A percentile compares a stretch with the other conserved stretches of the same genome.
Evolutionary conservation across 1,140 invertebrate genomes (phyloP).

Genomic region (Parapsyche elsis): DNA sequence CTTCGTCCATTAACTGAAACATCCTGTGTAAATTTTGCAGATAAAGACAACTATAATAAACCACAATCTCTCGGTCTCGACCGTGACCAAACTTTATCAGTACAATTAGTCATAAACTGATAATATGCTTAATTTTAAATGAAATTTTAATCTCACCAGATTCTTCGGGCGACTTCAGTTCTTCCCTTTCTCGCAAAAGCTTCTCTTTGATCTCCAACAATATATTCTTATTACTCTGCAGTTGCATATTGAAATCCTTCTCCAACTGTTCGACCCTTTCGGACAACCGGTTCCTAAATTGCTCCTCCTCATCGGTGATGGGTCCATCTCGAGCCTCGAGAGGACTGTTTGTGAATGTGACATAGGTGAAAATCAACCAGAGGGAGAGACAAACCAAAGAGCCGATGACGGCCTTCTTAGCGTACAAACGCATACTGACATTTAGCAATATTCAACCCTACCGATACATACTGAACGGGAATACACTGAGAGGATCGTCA

Average conservation of each 20-base stretch:
- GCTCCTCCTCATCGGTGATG: neutral
- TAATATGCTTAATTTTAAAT: neutral
- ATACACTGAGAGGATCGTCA: neutral
- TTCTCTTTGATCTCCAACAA: slow-evolving; percentile 60
- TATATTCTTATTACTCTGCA: slow-evolving; percentile 60
- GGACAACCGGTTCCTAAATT: slow-evolving; percentile 56
- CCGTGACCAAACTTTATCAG: too few species aligned
- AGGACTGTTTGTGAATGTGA: slow-evolving; percentile 44
- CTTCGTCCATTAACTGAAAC: too few species aligned
- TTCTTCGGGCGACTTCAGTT: neutral
- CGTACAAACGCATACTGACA: slow-evolving; percentile 51
- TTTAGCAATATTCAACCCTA: neutral
- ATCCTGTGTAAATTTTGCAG: too few species aligned
- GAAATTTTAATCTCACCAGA: neutral
- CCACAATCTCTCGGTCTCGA: too few species aligned
- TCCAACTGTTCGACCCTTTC: slow-evolving; percentile 59
- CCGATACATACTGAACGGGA: too few species aligned
- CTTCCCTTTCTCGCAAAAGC: slow-evolving; percentile 50
- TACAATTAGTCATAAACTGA: too few species aligned
- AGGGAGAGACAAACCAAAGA: slow-evolving; percentile 48
- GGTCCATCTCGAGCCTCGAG: slow-evolving; percentile 30
- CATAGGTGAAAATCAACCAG: slow-evolving; percentile 49
- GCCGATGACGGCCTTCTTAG: slow-evolving; percentile 47
- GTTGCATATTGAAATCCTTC: slow-evolving; percentile 58
- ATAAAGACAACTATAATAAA: too few species aligned